Evolutionary conservation across 2,797 vertebrate species (phyloP).

Genomic region (Phrynocephalus vlangalii): DNA sequence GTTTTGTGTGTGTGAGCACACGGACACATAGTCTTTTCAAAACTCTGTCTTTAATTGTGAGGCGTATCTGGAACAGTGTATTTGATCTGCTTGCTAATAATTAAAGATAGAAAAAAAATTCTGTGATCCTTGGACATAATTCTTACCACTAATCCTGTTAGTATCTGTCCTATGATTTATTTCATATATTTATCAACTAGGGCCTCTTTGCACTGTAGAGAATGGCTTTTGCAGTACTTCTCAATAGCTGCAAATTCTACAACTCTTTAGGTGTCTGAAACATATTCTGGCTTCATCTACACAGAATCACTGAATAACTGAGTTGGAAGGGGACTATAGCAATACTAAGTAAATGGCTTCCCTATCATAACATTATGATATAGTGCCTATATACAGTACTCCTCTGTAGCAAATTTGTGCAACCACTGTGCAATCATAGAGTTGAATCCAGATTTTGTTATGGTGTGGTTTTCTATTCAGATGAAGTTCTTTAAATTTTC

Average conservation of each 20-base stretch:
- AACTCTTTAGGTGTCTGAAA: background rate
- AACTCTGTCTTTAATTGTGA: constrained; percentile 1
- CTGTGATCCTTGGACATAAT: background rate
- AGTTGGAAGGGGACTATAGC: no score
- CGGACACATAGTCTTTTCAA: background rate
- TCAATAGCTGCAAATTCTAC: background rate
- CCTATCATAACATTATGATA: background rate
- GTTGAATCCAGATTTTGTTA: background rate
- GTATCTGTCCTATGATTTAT: background rate
- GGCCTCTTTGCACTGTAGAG: background rate
- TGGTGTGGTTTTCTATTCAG: background rate
- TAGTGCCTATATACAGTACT: background rate
- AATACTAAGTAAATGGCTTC: no score
- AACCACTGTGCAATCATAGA: background rate
- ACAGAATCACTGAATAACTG: no score
- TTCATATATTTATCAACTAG: background rate
- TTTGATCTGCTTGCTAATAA: background rate
- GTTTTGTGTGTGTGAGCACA: background rate
- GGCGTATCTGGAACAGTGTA: background rate
- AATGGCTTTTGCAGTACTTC: no score
- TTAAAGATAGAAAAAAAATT: background rate
- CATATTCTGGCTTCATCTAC: background rate
- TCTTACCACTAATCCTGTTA: background rate
- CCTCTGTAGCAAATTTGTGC: background rate
- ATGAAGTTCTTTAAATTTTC: background rate